A percentile compares a stretch with the other conserved stretches of the same genome.
Conservation (phyloP, 2,888 invertebrate species). For the Rosalia funebris region DNA sequence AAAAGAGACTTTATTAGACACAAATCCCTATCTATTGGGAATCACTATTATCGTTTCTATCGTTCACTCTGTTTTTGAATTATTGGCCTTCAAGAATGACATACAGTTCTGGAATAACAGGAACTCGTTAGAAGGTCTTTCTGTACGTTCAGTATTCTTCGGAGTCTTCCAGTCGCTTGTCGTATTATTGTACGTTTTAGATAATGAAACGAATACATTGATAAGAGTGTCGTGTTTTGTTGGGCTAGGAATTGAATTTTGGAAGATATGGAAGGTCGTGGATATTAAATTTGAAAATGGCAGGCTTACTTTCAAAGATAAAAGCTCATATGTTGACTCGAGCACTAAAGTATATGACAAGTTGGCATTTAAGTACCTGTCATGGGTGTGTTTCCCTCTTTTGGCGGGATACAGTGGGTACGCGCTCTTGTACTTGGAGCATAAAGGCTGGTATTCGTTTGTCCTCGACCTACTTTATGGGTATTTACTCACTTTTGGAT, state of each 20-base stretch:
- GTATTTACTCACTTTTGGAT: slow-evolving; percentile 97
- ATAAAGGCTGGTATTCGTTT: slow-evolving; percentile 99
- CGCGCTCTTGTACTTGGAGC: slow-evolving; percentile 94
- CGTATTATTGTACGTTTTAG: slow-evolving; percentile 94
- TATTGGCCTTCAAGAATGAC: slow-evolving; percentile 99
- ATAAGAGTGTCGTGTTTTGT: slow-evolving; percentile 94
- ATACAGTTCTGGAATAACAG: slow-evolving; percentile 99
- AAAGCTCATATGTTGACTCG: slow-evolving; percentile 95
- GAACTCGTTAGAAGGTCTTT: slow-evolving; percentile 95
- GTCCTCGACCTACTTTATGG: slow-evolving; percentile 96
- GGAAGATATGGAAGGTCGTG: slow-evolving; percentile 98
- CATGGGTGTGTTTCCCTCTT: slow-evolving; percentile 95
- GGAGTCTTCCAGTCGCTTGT: slow-evolving; percentile 97
- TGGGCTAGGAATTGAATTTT: slow-evolving; percentile 94
- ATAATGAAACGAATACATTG: slow-evolving; percentile 98
- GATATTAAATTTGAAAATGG: slow-evolving; percentile 87
- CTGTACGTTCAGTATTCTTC: slow-evolving; percentile 97
- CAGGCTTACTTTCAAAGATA: slow-evolving; percentile 84
- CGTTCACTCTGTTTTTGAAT: slow-evolving; percentile 96
- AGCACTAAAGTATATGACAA: slow-evolving; percentile 94
- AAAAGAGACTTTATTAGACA: slow-evolving; percentile 94
- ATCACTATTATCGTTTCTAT: slow-evolving; percentile 92
- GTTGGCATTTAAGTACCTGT: slow-evolving; percentile 95
- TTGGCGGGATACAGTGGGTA: slow-evolving; percentile 94
- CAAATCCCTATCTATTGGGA: slow-evolving; percentile 93